Base-by-base conservation (phyloP, 2,888 invertebrate species). In the Pseudolycoriella hygida region DNA sequence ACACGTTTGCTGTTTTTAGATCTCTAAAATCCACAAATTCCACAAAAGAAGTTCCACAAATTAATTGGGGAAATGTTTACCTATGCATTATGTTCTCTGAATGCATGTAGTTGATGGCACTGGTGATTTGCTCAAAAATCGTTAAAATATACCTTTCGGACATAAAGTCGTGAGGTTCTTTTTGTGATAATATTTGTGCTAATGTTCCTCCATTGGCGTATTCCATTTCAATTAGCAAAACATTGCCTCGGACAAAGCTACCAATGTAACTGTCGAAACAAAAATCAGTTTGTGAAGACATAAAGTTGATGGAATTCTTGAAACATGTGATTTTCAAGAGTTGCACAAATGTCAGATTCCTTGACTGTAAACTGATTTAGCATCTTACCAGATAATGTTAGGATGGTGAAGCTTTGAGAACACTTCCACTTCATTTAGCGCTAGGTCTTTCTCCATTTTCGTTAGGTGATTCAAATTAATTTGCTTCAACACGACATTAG, bases 121-220 rank as follows among this genome's bases (percentile, higher is more conserved):
- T 70, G 6, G 74, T 72, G 50, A 80, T 79, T 61, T 83, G 81
- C 48, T 72, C 69, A 53, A 80, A 76, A 49, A 78, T 68, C 4
- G 66, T 61, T 37, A 81, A 62, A 40, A 80, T 70, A 49, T 75
- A 73, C 48, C 69, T 64, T 57, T 83, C 82, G 2, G 72, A 69
- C 45, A 82, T 62, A 6, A 68, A 57, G 10, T 59, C 56, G 57
- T 56, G 58, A 50, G 46, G 53, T 30, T 68, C 65, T 19, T 71
- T 67, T 38, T 67, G 64, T 19, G 70, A 61, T 38, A 83, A 67
- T 50, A 73, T 70, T 54, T 80, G 77, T 0, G 77, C 72, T 48
- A 83, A 58, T 3, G 78, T 82, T 10, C 81, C 82, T 15, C 77
- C 78, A 58, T 82, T 79, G 3, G 81, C 82, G 58, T 80, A 84